Evolutionary conservation across 2,888 invertebrate genomes (phyloP), one percentile per base, ranked within the genome.

Genomic region (Meiosimyza decipiens): DNA sequence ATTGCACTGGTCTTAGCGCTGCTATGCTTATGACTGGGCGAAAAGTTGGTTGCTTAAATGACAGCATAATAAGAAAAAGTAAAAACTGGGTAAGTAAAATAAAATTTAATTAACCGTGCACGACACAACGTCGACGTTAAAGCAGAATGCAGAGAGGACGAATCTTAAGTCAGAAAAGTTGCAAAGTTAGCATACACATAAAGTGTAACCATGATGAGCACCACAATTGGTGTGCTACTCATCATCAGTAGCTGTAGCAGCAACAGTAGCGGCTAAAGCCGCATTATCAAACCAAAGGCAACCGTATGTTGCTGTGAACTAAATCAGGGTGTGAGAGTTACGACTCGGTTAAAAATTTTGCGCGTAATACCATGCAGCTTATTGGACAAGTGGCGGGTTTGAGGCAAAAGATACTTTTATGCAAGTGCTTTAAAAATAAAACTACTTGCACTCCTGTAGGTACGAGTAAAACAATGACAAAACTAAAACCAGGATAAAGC

Each of bases 101-200:
- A 63, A 54, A 71, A 63, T 71, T 63, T 71, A 71, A 63, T 71
- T 63, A 63, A 63, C 63, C 62, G 57, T 59, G 65, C 33, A 50
- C 51, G 22, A 51, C 60, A 69, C 40, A 18, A 33, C 40, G 9
- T 9, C 1, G 40, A 9, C 3, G 18, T 64, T 64, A 64, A 50
- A 18, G 64, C 64, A 50, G 33, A 22, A 22, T 13, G 13, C 16
- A 51, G 6, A 22, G 40, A 28, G 28, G 28, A 28, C 40, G 51
- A 28, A 18, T 12, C 16, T 51, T 18, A 55, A 57, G 49, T 49
- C 49, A 50, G 7, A 40, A 57, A 16, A 18, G 22, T 59, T 33
- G 55, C 9, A 68, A 57, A 57, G 59, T 68, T 68, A 22, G 18
- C 57, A 57, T 50, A 28, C 4, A 28, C 28, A 64, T 49, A 22